Base-by-base conservation (phyloP, 2,888 invertebrate species). In the Pachliopta kotzebuea region DNA sequence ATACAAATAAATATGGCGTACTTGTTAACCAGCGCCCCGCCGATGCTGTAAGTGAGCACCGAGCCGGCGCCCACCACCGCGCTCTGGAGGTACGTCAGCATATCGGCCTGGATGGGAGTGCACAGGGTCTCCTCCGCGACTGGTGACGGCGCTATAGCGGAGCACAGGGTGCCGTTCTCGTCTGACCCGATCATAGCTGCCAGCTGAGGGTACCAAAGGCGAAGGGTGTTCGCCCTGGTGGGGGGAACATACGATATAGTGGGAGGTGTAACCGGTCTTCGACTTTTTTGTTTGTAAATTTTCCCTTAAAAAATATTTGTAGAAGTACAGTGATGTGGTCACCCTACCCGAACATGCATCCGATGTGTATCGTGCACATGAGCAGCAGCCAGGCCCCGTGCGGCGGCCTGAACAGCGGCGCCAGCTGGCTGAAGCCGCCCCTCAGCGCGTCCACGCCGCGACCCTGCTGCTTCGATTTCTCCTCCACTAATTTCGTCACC, bases 171-270 rank as follows among this genome's bases (percentile, higher is more conserved):
- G 42, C 78, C 78, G 49, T 75, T 78, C 17, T 79, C 70, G 49
- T 78, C 77, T 0, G 84, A 76, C 8, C 83, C 79, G 55, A 95
- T 94, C 80, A 95, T 95, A 62, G 95, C 94, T 70, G 97, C 97
- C 21, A 98, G 90, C 78, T 97, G 96, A 0, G 97, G 97, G 71
- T 97, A 93, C 97, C 97, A 98, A 42, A 97, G 92, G 20, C 97
- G 94, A 50, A 97, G 88, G 0, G 97, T 96, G 76, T 97, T 97
- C 70, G 95, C 89, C 29, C 96, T 95, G 83, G 20, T 81, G 76
- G 14, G 20, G 9, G 8, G 4, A 0, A 49, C 3, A 49, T 49
- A 11, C 4, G 37, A 14, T 37, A 37, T 14, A 37, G 9, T 37
- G 37, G 37, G 2, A 14, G 11, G 37, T 17, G 37, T 37, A 31